Evolutionary conservation across 2,888 invertebrate species (phyloP), one percentile per base, ranked within the genome.

Genomic region (Theretra japonica): DNA sequence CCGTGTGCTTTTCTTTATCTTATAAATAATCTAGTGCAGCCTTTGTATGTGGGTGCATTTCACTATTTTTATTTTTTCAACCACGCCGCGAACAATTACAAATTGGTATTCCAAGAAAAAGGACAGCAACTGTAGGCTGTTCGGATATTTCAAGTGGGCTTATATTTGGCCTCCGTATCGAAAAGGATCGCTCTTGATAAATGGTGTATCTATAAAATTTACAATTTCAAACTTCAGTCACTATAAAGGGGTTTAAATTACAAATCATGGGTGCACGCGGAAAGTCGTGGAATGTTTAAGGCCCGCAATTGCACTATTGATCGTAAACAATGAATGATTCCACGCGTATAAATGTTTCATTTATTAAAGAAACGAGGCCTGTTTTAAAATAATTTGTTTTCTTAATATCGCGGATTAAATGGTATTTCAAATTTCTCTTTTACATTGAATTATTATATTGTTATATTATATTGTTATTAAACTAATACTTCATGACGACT

Each of bases 171-270:
- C 50, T 59, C 17, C 58, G 28, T 48, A 59, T 48, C 41, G 73
- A 75, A 75, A 77, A 41, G 41, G 41, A 41, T 41, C 15, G 77
- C 79, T 78, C 80, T 83, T 86, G 86, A 88, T 87, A 81, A 89
- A 90, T 87, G 82, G 79, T 74, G 79, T 80, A 84, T 86, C 80
- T 81, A 48, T 65, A 81, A 81, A 80, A 82, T 83, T 90, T 90
- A 86, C 78, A 90, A 90, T 91, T 90, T 89, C 79, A 90, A 88
- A 90, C 86, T 82, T 83, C 83, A 79, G 78, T 79, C 79, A 82
- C 86, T 83, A 87, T 89, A 86, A 85, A 77, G 75, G 78, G 80
- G 84, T 86, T 88, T 89, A 87, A 88, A 88, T 87, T 86, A 89
- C 88, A 87, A 86, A 88, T 85, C 76, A 77, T 77, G 75, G 75